These are phyloP conservation scores for Rhinoderma darwinii DNA, from an alignment of 2,113 vertebrate species.

Conservation along the genomic window DNA sequence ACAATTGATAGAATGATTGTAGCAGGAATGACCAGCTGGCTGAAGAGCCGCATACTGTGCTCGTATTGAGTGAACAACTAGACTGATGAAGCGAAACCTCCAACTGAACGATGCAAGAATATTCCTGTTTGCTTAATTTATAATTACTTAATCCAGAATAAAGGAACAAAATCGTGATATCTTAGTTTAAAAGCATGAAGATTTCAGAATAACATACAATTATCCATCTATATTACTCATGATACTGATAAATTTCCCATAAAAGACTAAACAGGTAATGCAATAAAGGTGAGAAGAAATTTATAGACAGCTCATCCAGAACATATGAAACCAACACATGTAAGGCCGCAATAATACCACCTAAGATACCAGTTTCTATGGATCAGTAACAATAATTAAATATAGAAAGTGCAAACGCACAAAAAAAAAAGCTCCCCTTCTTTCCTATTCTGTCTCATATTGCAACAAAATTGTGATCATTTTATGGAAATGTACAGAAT, in stretches of 20 bases:
- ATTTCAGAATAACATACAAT: background rate
- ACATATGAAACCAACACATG: too few relatives aligned
- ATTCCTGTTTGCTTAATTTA: background rate
- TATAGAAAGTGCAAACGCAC: too few relatives aligned
- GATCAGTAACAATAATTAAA: too few relatives aligned
- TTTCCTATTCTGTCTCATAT: too few relatives aligned
- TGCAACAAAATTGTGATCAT: too few relatives aligned
- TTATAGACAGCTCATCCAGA: too few relatives aligned
- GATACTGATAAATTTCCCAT: background rate
- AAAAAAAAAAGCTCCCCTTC: too few relatives aligned
- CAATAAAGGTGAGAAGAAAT: background rate
- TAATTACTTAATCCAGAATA: background rate
- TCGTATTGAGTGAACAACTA: slow-evolving; percentile 17
- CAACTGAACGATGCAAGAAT: background rate
- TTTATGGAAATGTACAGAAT: too few relatives aligned
- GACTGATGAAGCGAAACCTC: background rate
- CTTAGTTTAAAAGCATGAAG: background rate
- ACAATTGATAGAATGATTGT: slow-evolving; percentile 38
- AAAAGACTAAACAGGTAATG: background rate
- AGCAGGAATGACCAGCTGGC: slow-evolving; percentile 48
- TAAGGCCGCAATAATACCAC: too few relatives aligned
- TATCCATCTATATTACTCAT: background rate
- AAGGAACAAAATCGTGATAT: background rate
- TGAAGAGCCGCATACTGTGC: background rate
- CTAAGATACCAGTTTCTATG: too few relatives aligned